phyloP scores from a whole-genome alignment of 2,113 vertebrate species.

The Semnopithecus entellus region DNA sequence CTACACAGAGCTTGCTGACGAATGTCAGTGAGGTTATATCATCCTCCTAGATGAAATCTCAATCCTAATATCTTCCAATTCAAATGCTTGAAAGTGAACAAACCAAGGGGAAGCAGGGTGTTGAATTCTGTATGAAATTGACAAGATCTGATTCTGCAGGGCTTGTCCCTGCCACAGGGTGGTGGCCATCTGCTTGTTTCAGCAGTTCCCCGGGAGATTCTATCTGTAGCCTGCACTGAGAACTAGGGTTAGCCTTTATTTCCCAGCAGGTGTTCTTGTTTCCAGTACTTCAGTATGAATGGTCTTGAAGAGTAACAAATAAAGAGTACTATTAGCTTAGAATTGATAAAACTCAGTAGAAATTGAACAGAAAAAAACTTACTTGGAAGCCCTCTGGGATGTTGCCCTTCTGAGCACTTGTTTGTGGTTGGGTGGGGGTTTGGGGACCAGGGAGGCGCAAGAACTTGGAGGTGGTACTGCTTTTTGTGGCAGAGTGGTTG shows the following conservation, averaged over 20 bases:
- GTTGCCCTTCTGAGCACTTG: slow-evolving; percentile 86
- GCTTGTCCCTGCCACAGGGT: not conserved
- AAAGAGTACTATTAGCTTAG: not conserved
- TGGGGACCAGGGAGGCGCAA: slow-evolving; percentile 86
- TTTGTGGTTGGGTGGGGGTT: slow-evolving; percentile 87
- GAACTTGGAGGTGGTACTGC: slow-evolving; percentile 79
- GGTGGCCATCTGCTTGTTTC: fast-evolving
- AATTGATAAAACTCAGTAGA: not conserved
- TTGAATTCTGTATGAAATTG: not conserved
- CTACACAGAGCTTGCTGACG: not conserved
- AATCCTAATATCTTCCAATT: not conserved
- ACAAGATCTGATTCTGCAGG: not conserved
- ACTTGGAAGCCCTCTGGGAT: slow-evolving; percentile 90
- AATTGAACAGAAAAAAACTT: slow-evolving; percentile 78
- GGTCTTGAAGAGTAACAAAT: not conserved
- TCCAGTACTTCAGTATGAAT: not conserved
- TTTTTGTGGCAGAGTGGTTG: slow-evolving; percentile 78
- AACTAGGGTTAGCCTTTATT: not conserved
- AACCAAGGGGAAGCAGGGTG: not conserved
- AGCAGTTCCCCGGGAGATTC: not conserved
- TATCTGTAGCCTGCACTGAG: not conserved
- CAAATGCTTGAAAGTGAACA: not conserved
- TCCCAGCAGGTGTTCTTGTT: not conserved
- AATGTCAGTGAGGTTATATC: not conserved
- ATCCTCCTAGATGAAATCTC: not conserved